phyloP scores from a whole-genome alignment of 2,888 invertebrate species.

The Trisateles emortualis region DNA sequence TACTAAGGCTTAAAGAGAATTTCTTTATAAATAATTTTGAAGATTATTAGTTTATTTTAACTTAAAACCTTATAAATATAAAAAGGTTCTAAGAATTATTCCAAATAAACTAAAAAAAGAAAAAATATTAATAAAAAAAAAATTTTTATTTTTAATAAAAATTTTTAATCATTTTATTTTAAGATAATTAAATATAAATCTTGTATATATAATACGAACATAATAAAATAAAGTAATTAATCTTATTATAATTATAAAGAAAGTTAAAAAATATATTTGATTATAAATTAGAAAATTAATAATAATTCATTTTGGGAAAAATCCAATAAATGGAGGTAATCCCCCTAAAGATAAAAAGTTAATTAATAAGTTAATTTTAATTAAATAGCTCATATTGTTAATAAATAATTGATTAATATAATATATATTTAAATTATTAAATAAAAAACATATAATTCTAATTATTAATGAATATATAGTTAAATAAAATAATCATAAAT shows the following conservation, averaged over 20 bases:
- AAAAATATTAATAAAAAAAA: constrained; percentile 58
- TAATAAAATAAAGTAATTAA: constrained; percentile 87
- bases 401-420: constrained; percentile 84
- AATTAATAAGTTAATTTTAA: constrained; percentile 83
- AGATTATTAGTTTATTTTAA: constrained; percentile 88
- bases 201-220: constrained; percentile 81
- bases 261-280: constrained; percentile 71
- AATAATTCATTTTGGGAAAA: constrained; percentile 88
- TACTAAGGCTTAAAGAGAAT: constrained; percentile 87
- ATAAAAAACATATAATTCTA: constrained; percentile 74
- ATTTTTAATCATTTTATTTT: constrained; percentile 81
- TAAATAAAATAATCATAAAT: constrained; percentile 79
- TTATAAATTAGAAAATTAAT: constrained; percentile 82
- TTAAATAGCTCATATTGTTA: constrained; percentile 66
- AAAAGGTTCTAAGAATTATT: constrained; percentile 70
- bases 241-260: constrained; percentile 81
- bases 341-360: constrained; percentile 87
- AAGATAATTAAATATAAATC: constrained; percentile 78
- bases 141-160: constrained; percentile 67
- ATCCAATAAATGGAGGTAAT: constrained; percentile 87
- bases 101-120: constrained; percentile 62
- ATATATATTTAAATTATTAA: constrained; percentile 80
- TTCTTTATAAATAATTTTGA: constrained; percentile 88
- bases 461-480: constrained; percentile 77
- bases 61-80: constrained; percentile 83